phyloP scores from a whole-genome alignment of 2,113 vertebrate genomes.

The human region DNA sequence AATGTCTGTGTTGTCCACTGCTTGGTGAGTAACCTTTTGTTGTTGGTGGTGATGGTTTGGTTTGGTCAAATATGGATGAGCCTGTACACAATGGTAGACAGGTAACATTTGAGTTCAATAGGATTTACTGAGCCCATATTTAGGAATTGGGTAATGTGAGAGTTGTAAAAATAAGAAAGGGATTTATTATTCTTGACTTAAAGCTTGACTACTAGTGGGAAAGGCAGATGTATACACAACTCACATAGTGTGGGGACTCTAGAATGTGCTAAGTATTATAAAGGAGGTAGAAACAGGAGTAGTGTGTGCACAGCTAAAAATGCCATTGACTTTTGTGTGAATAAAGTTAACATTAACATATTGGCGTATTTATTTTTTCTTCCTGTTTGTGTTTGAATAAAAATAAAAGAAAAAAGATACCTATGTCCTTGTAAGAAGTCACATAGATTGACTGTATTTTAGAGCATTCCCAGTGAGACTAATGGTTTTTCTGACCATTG shows the following conservation, averaged over 20 bases:
- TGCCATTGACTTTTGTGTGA: background rate
- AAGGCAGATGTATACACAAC: background rate
- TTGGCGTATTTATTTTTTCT: background rate
- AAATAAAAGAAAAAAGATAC: background rate
- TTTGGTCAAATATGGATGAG: background rate
- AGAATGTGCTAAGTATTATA: background rate
- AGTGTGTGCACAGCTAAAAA: background rate
- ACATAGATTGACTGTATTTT: background rate
- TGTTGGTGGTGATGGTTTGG: background rate
- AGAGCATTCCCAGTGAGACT: background rate
- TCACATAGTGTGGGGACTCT: background rate
- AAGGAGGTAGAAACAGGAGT: background rate
- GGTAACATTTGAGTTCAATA: background rate
- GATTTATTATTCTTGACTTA: background rate
- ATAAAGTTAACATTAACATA: background rate
- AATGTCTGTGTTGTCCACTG: constrained; percentile 99
- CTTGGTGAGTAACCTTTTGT: constrained; percentile 89
- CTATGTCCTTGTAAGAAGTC: background rate
- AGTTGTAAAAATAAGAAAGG: background rate
- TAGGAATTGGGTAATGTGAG: background rate
- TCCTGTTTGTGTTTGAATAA: constrained; percentile 12
- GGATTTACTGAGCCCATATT: background rate
- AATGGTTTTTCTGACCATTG: background rate
- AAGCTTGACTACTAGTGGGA: background rate
- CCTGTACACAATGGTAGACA: background rate